A percentile compares a stretch with the other conserved stretches of the same genome.
These are phyloP conservation scores for Pemphredon lugubris DNA, from an alignment of 2,888 invertebrate species.

Conservation along the genomic window DNA sequence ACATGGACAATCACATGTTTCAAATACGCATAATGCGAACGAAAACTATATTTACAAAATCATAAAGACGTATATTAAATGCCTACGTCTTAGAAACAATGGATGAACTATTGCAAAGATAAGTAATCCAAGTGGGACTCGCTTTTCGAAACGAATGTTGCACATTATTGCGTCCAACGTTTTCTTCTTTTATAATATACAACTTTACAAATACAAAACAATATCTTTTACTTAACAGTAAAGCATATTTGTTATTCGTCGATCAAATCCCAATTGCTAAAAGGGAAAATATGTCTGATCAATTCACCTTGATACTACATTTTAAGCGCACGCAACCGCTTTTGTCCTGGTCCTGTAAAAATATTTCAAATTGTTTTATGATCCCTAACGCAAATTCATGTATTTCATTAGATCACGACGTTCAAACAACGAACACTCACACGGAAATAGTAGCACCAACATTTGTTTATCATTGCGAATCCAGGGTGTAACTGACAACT, in stretches of 20 bases:
- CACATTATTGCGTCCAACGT: background rate
- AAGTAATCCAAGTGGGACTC: no score
- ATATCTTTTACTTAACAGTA: background rate
- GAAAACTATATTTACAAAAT: no score
- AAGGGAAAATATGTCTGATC: background rate
- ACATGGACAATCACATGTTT: no score
- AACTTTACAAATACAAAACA: background rate
- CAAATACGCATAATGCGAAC: no score
- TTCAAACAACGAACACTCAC: no score
- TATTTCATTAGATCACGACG: no score
- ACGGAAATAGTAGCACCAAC: slow-evolving; percentile 4
- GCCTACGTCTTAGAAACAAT: no score
- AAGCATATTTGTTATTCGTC: background rate
- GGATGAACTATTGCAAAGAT: no score
- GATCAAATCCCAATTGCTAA: background rate
- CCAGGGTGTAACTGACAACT: background rate
- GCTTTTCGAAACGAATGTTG: background rate
- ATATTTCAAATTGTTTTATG: background rate
- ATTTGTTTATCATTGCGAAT: background rate
- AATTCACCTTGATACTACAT: background rate
- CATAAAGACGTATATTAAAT: no score
- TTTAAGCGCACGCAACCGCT: background rate
- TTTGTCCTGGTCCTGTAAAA: background rate
- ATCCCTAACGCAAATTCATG: background rate
- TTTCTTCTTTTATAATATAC: background rate